Base-by-base conservation (phyloP, 2,888 invertebrate genomes). In the Xestia sexstrigata region DNA sequence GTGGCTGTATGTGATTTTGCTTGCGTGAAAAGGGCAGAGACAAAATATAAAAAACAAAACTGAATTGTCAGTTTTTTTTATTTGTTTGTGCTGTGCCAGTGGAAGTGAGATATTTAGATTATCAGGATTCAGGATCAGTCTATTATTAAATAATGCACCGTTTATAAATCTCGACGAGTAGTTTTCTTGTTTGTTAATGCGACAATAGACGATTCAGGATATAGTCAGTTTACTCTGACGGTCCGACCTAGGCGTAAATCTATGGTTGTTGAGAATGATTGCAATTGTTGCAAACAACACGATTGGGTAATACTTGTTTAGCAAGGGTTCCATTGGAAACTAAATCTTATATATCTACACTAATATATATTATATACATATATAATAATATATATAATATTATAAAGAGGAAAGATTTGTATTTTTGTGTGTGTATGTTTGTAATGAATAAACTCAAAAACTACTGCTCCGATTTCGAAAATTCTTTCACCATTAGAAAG, bases 1-100 rank as follows among this genome's bases (percentile, higher is more conserved):
- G 93, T 95, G 93, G 93, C 94, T 92, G 90, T 87, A 81, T 87
- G 80, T 81, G 84, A 85, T 89, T 88, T 86, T 83, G 58, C 55
- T 78, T 81, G 79, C 58, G 60, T 79, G 70, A 82, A 85, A 87
- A 78, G 73, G 63, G 52, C 67, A 79, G 52, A 71, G 71, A 77
- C 49, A 78, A 73, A n/a, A 5, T n/a, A 42, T 7, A 60, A 76
- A 71, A 70, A 49, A 49, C n/a, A 67, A 47, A 26, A 26, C 42
- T 52, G 52, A 26, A 75, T n/a, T 26, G 15, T 65, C n/a, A 17
- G 42, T 42, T 65, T 13, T 65, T 65, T 15, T n/a, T n/a, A 20
- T 11, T 20, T 65, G n/a, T 26, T 45, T n/a, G 42, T 39, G 39
- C 39, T 63, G 49, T 49, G 74, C 45, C 35, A 55, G 30, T 68